A percentile compares a stretch with the other conserved stretches of the same genome.
phyloP scores from a whole-genome alignment of 1,140 invertebrate species.

The Tetramorium simillimum region DNA sequence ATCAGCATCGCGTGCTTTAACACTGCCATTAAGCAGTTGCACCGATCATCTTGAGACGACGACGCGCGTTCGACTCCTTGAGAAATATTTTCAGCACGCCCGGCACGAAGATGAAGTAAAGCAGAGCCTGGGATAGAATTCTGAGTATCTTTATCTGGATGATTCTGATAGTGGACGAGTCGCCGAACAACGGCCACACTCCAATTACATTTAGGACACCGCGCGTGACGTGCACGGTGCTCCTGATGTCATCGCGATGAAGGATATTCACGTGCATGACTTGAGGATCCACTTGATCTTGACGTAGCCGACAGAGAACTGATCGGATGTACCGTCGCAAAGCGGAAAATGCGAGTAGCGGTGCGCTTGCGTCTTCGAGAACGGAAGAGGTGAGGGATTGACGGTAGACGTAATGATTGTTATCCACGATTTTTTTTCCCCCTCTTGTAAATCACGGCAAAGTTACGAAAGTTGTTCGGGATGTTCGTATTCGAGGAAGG shows the following conservation, averaged over 20 bases:
- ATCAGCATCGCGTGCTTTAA: slow-evolving; percentile 73
- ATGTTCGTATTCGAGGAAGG: not conserved
- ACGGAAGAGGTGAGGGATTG: slow-evolving; percentile 20
- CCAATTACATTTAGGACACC: slow-evolving; percentile 25
- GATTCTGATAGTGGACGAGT: not conserved
- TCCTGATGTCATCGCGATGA: not conserved
- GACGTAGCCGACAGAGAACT: not conserved
- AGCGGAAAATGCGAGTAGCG: not conserved
- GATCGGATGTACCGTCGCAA: too few species aligned
- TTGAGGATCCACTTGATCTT: not conserved
- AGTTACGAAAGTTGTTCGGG: not conserved
- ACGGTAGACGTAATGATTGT: not conserved
- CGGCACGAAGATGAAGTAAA: slow-evolving; percentile 31
- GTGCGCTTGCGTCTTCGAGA: slow-evolving; percentile 35
- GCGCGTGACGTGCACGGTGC: slow-evolving; percentile 5
- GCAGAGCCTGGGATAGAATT: not conserved
- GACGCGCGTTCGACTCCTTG: not conserved
- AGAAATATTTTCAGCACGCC: slow-evolving; percentile 15
- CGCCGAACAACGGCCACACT: slow-evolving; percentile 10
- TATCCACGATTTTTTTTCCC: not conserved
- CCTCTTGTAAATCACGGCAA: slow-evolving; percentile 9
- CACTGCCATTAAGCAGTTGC: slow-evolving; percentile 72
- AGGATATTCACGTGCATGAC: not conserved
- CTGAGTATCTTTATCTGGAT: not conserved
- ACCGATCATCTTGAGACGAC: slow-evolving; percentile 72